Evolutionary conservation across 2,888 invertebrate genomes (phyloP).

Genomic region (Xylophagus ater): DNA sequence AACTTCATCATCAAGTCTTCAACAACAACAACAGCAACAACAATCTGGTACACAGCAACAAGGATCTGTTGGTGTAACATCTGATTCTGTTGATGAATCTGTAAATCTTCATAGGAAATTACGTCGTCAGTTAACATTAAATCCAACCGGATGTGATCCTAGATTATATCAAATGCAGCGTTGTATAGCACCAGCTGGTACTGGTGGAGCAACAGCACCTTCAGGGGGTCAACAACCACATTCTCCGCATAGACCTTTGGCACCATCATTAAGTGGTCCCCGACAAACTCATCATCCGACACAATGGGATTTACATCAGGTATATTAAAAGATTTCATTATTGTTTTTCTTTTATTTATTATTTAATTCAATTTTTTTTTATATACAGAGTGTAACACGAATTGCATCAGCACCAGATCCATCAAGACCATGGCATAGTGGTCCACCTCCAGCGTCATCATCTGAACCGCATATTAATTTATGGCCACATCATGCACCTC

Average conservation of each 20-base stretch:
- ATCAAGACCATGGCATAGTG: conserved; percentile 43
- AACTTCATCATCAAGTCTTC: neutral
- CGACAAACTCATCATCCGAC: conserved; percentile 19
- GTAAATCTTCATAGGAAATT: conserved; percentile 67
- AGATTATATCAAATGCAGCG: conserved; percentile 44
- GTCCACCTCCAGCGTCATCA: conserved; percentile 37
- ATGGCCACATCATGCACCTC: conserved; percentile 31
- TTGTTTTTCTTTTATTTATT: neutral
- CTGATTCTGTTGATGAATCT: conserved; percentile 26
- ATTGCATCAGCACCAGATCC: conserved; percentile 65
- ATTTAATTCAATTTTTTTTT: conserved; percentile 4
- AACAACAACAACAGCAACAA: conserved; percentile 24
- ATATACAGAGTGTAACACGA: conserved; percentile 49
- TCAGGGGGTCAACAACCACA: conserved; percentile 22
- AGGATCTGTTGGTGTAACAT: conserved; percentile 10
- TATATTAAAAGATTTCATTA: conserved; percentile 4
- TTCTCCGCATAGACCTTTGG: conserved; percentile 23
- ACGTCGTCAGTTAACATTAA: conserved; percentile 69
- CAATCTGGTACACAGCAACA: conserved; percentile 18
- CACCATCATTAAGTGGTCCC: conserved; percentile 21
- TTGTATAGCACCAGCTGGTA: conserved; percentile 16
- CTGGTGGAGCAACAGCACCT: conserved; percentile 16
- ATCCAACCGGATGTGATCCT: conserved; percentile 63
- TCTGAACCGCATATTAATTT: conserved; percentile 56
- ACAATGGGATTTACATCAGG: conserved; percentile 25